Evolutionary conservation across 2,113 vertebrate genomes (phyloP), one percentile per base, ranked within the genome.

Genomic region (Lichenostomus cassidix): DNA sequence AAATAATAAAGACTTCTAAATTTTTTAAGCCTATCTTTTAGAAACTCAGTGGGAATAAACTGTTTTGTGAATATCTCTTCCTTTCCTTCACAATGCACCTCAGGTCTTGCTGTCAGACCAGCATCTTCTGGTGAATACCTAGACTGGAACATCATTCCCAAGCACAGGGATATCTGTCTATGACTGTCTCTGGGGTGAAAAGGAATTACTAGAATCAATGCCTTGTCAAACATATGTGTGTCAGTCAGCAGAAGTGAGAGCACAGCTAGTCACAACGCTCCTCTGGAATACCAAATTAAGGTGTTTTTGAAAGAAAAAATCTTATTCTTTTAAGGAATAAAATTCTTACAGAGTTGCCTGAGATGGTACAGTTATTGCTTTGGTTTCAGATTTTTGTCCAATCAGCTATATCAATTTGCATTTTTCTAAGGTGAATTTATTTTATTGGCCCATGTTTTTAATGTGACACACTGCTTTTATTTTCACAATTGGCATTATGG

Each of bases 281-380:
- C 28, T 78, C 27, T 50, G 52, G 15, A 73, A 81, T 25, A 49
- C 6, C 24, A 59, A 60, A 27, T 55, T 42, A 77, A 41, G 33
- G 3, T 4, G 21, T 18, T 24, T 84, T 42, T 58, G 23, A 87
- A 27, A 11, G 29, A 49, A 64, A 87, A 74, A 75, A 35, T 1
- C 31, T 21, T 42, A 31, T 1, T 59, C 75, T 67, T 59, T 50
- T 37, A 68, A 68, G 25, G 21, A 29, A 60, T 58, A 68, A 37
- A 28, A 2, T 3, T 58, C 14, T 70, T n/a, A 20, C 2, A 4
- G 10, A 23, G 0, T 22, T 74, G 5, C 3, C 17, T 53, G 27
- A 84, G 24, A 49, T 20, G 13, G 5, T 29, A 21, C 2, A 59
- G 18, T 50, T 50, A 60, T 3, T 82, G 8, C 1, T 44, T 78